phyloP scores from a whole-genome alignment of 1,140 invertebrate genomes.

The Aphelinus atriplicis region DNA sequence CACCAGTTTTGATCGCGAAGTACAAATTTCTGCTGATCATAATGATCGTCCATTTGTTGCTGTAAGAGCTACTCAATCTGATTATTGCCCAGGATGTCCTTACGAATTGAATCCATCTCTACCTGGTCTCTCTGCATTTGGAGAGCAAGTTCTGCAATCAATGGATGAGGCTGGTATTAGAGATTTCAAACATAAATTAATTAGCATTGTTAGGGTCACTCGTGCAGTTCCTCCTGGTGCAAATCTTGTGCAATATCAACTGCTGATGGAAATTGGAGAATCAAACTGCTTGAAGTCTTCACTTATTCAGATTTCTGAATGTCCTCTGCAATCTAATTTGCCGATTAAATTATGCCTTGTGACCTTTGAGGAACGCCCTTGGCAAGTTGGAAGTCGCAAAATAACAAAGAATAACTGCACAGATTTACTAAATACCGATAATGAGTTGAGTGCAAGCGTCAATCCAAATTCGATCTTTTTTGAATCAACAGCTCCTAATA shows the following conservation, averaged over 20 bases:
- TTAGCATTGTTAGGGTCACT: conserved; percentile 54
- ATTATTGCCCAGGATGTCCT: conserved; percentile 62
- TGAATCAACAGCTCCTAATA: conserved; percentile 39
- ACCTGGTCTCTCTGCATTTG: conserved; percentile 52
- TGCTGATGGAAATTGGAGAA: conserved; percentile 57
- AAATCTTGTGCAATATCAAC: conserved; percentile 57
- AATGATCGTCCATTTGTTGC: conserved; percentile 58
- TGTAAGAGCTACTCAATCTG: conserved; percentile 48
- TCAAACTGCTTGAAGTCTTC: conserved; percentile 57
- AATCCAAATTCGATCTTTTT: conserved; percentile 37
- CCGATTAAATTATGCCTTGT: conserved; percentile 55
- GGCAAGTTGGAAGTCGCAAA: conserved; percentile 48
- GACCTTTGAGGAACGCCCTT: conserved; percentile 57
- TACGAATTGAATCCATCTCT: conserved; percentile 60
- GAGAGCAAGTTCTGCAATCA: conserved; percentile 49
- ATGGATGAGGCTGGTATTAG: conserved; percentile 55
- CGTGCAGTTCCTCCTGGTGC: conserved; percentile 55
- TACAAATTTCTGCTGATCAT: conserved; percentile 51
- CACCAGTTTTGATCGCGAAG: conserved; percentile 54
- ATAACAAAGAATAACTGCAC: conserved; percentile 61
- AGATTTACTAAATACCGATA: conserved; percentile 45
- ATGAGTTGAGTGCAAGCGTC: conserved; percentile 49
- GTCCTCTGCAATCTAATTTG: conserved; percentile 50
- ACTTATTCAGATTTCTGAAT: conserved; percentile 52
- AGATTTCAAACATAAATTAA: conserved; percentile 58